Conservation (phyloP, 2,797 vertebrate genomes). For the Falco rusticolus region DNA sequence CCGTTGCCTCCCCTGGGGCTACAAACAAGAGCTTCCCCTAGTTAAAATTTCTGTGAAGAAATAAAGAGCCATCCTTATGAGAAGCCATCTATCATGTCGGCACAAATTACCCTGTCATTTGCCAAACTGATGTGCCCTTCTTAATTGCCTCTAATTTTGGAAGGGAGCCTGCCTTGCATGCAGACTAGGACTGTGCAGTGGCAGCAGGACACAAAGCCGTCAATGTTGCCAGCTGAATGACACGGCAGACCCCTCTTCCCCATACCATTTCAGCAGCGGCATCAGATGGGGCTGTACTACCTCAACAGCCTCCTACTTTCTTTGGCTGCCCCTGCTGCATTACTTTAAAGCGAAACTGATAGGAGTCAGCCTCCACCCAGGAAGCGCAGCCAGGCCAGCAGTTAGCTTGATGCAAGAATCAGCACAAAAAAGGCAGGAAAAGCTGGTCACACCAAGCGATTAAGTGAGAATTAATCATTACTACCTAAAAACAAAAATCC, state of each 20-base stretch:
- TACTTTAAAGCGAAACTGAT: neutral
- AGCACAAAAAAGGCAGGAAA: neutral
- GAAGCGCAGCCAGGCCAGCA: neutral
- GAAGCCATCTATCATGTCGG: neutral
- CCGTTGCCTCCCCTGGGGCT: neutral
- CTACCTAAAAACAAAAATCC: neutral
- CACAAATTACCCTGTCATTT: neutral
- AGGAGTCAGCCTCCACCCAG: neutral
- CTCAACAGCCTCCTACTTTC: neutral
- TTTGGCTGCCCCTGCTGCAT: neutral
- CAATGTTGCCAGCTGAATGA: rapidly evolving
- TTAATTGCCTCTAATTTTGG: neutral
- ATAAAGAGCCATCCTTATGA: neutral
- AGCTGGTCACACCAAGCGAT: neutral
- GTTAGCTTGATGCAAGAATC: neutral
- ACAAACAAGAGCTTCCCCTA: neutral
- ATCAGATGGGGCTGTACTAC: neutral
- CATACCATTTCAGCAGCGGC: neutral
- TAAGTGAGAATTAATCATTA: neutral
- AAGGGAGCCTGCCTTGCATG: neutral
- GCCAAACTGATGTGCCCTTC: neutral
- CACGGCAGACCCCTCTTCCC: neutral
- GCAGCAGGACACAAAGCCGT: neutral
- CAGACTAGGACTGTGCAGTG: rapidly evolving
- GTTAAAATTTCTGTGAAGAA: neutral